Evolutionary conservation across 1,140 invertebrate genomes (phyloP), one percentile per base, ranked within the genome.

Genomic region (Tribolium madens): DNA sequence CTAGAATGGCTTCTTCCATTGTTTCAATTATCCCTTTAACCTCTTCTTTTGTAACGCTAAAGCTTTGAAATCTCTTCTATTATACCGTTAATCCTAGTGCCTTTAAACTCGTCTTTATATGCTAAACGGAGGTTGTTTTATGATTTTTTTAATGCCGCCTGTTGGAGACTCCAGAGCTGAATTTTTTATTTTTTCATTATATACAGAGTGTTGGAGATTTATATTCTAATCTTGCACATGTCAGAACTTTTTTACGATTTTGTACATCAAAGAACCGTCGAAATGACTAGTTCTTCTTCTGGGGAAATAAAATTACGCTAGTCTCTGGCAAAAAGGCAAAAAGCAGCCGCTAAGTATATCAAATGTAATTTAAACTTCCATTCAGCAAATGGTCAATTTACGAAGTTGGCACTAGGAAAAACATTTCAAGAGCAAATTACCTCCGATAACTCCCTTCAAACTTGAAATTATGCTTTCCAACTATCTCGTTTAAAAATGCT

Each of bases 11-110:
- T 14, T 33, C 36, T 4, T 64, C 57, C 57, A 64, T 64, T 64
- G 57, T 64, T 64, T 64, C 57, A 64, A 64, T 64, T 64, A 64
- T 64, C 57, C 26, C n/a, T 64, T 33, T 33, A 64, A 64, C 57
- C 57, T 33, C 57, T 31, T 33, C 57, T 64, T 64, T 64, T 64
- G 31, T 64, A 64, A 64, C 7, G 52, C 15, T 42, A 21, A 64
- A 64, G 7, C 26, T 33, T 64, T 64, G 57, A 33, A 64, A 33
- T 33, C 57, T 31, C 26, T 64, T 33, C 21, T 33, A 64, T 64
- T 64, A 64, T 64, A 33, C 21, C 57, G 57, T 13, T 64, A 64
- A 64, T 64, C 57, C 36, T 42, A 10, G 36, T 9, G 36, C 26
- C 10, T 57, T 18, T 57, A 57, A 57, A 3, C 17, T 21, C 7